A percentile compares a stretch with the other conserved stretches of the same genome.
Conservation (phyloP, 2,113 vertebrate genomes). For the Sitta europaea region DNA sequence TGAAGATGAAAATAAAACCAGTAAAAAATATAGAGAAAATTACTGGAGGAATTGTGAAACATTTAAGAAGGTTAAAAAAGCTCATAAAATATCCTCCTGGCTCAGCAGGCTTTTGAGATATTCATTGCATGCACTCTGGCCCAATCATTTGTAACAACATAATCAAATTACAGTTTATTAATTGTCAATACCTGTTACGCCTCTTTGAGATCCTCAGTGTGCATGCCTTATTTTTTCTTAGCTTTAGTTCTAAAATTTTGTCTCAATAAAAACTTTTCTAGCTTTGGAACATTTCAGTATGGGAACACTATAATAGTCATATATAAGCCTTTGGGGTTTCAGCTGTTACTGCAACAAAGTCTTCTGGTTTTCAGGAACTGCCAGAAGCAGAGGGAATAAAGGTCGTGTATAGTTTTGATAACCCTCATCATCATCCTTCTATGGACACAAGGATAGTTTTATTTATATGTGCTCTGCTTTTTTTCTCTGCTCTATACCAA, state of each 20-base stretch:
- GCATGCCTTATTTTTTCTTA: not conserved
- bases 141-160: not conserved
- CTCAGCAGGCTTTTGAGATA: not conserved
- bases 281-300: not conserved
- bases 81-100: not conserved
- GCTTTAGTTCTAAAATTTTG: not conserved
- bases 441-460: not conserved
- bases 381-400: not conserved
- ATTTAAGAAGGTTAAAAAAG: not conserved
- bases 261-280: not conserved
- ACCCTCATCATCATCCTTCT: not conserved
- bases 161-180: not conserved
- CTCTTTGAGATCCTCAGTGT: not conserved
- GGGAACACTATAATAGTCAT: not conserved
- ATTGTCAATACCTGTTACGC: not conserved
- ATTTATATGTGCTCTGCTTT: not conserved
- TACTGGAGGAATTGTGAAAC: not conserved
- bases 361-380: not conserved
- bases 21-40: not conserved
- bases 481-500: not conserved
- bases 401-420: not conserved
- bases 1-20: not conserved
- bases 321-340: not conserved
- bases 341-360: not conserved
- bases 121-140: not conserved